These are phyloP conservation scores for Crypturellus undulatus DNA, from an alignment of 2,113 vertebrate species.

Conservation along the genomic window DNA sequence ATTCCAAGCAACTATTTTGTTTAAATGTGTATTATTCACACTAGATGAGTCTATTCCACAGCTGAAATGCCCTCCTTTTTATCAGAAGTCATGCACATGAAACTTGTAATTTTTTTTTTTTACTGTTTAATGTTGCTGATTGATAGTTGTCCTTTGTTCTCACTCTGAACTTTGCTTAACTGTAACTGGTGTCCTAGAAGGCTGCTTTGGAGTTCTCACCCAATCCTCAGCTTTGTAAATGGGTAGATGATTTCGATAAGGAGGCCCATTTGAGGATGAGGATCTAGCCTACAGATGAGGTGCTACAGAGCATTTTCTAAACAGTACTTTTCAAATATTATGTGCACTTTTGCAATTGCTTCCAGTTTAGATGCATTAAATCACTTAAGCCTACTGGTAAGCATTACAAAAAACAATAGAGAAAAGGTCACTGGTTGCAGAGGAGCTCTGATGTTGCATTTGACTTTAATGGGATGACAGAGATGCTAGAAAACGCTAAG, in stretches of 20 bases:
- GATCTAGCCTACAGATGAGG: constrained; percentile 26
- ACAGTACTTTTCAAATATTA: not conserved
- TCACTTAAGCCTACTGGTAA: not conserved
- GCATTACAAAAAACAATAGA: not conserved
- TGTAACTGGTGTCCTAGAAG: not conserved
- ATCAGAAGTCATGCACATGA: not conserved
- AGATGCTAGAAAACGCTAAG: not conserved
- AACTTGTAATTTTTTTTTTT: not conserved
- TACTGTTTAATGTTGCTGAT: not conserved
- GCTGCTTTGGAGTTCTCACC: not conserved
- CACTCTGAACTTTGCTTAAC: not conserved
- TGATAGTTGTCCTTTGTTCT: not conserved
- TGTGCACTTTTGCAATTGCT: not conserved
- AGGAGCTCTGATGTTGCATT: not conserved
- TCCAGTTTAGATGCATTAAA: not conserved
- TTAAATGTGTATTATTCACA: not conserved
- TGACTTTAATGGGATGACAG: not conserved
- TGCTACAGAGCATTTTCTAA: constrained; percentile 17
- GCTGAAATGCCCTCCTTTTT: not conserved
- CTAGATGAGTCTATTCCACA: not conserved
- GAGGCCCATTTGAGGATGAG: not conserved
- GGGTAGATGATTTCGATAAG: not conserved
- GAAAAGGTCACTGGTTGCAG: constrained; percentile 12
- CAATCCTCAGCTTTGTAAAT: not conserved
- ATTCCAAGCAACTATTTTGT: not conserved